phyloP scores from a whole-genome alignment of 2,888 invertebrate species.

The Temnothorax ravouxi region DNA sequence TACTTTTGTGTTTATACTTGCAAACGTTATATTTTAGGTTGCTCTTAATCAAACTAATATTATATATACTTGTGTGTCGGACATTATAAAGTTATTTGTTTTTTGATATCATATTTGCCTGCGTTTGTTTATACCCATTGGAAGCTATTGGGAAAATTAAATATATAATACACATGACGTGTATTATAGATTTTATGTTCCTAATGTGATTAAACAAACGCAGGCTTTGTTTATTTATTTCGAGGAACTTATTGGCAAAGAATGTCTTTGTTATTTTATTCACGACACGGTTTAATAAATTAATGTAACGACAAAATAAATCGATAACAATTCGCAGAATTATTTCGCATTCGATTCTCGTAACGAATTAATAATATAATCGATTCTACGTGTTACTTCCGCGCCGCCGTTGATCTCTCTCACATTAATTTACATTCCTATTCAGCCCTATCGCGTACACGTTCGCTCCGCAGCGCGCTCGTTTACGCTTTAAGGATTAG shows the following conservation, averaged over 20 bases:
- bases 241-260: background rate
- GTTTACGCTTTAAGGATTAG: conserved; percentile 70
- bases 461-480: conserved; percentile 48
- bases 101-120: background rate
- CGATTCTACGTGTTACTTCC: conserved; percentile 26
- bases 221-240: background rate
- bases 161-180: no score
- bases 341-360: conserved; percentile 20
- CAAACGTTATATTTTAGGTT: background rate
- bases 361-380: conserved; percentile 9
- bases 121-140: no score
- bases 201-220: no score
- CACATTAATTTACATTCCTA: conserved; percentile 60
- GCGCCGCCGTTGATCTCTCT: conserved; percentile 4
- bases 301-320: background rate
- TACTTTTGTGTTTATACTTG: background rate
- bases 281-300: background rate
- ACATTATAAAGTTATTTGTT: background rate
- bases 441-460: conserved; percentile 49
- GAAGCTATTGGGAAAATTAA: no score
- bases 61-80: background rate
- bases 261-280: background rate
- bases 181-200: no score
- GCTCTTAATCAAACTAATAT: background rate
- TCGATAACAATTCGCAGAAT: background rate